Evolutionary conservation across 2,797 vertebrate species (phyloP).

Genomic region (Valencia hispanica): DNA sequence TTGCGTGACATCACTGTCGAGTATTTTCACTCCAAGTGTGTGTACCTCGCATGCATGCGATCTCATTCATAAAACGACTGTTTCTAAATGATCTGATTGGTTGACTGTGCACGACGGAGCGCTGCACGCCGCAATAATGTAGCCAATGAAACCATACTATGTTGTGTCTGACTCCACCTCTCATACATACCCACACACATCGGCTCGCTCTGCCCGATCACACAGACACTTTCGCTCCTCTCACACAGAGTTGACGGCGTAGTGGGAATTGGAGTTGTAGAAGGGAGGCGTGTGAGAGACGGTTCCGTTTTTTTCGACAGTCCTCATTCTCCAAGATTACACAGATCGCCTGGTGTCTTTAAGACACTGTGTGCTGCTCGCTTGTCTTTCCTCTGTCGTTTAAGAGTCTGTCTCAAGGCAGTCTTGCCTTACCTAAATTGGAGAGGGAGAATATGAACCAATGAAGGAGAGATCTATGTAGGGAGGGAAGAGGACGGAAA

Average conservation of each 20-base stretch:
- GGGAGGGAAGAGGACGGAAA: slow-evolving; percentile 32
- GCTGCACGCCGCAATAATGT: slow-evolving; percentile 64
- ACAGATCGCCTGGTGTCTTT: slow-evolving; percentile 27
- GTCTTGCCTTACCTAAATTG: slow-evolving; percentile 29
- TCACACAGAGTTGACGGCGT: slow-evolving; percentile 55
- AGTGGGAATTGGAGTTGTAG: slow-evolving; percentile 48
- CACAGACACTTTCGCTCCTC: slow-evolving; percentile 49
- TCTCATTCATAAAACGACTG: slow-evolving; percentile 80
- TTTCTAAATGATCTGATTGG: slow-evolving; percentile 65
- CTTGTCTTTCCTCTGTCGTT: slow-evolving; percentile 24
- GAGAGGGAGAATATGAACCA: slow-evolving; percentile 21
- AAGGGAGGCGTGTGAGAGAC: slow-evolving; percentile 45
- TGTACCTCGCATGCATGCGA: slow-evolving; percentile 66
- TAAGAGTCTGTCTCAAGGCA: slow-evolving; percentile 24
- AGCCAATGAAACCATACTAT: slow-evolving; percentile 73
- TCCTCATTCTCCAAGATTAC: slow-evolving; percentile 59
- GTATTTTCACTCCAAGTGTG: slow-evolving; percentile 66
- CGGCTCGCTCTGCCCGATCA: slow-evolving; percentile 32
- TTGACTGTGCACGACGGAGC: slow-evolving; percentile 59
- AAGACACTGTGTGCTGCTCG: slow-evolving; percentile 9
- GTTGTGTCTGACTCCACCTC: slow-evolving; percentile 66
- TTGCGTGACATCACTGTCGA: slow-evolving; percentile 76
- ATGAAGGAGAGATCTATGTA: slow-evolving; percentile 23
- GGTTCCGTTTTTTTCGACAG: slow-evolving; percentile 50
- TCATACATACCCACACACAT: slow-evolving; percentile 38